Conservation (phyloP, 2,888 invertebrate species). For the Cantharis lateralis region DNA sequence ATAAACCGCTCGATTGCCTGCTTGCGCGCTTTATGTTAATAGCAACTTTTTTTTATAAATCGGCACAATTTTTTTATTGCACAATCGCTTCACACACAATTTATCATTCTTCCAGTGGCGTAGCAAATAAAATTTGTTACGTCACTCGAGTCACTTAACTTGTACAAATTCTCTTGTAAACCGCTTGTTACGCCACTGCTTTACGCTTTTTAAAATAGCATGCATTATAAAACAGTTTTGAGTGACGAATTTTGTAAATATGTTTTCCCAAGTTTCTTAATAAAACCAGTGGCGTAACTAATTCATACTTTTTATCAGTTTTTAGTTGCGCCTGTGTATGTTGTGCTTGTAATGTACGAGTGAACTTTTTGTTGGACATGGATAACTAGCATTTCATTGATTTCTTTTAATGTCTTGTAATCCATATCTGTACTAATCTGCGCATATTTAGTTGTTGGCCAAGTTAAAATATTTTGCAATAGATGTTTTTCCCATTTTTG, state of each 20-base stretch:
- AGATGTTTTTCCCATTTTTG: too few species aligned
- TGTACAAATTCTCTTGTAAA: neutral
- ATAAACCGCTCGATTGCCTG: slow-evolving; percentile 3
- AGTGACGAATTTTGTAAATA: neutral
- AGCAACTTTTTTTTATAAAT: neutral
- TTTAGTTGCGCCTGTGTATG: neutral
- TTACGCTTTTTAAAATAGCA: neutral
- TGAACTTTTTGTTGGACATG: slow-evolving; percentile 8
- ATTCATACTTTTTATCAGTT: neutral
- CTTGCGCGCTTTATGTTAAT: neutral
- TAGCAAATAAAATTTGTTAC: neutral
- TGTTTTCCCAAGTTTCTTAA: neutral
- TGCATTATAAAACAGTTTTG: neutral
- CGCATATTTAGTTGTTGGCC: neutral
- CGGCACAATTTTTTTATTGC: neutral
- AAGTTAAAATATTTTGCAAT: neutral
- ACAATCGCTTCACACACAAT: neutral
- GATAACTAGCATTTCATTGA: neutral
- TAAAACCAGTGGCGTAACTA: neutral
- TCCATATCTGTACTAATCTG: neutral
- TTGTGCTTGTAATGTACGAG: slow-evolving; percentile 26
- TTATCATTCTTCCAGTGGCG: neutral
- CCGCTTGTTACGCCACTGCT: neutral
- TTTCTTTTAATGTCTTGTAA: neutral
- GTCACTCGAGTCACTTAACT: neutral